phyloP scores from a whole-genome alignment of 1,140 invertebrate species.

The Solen grandis region DNA sequence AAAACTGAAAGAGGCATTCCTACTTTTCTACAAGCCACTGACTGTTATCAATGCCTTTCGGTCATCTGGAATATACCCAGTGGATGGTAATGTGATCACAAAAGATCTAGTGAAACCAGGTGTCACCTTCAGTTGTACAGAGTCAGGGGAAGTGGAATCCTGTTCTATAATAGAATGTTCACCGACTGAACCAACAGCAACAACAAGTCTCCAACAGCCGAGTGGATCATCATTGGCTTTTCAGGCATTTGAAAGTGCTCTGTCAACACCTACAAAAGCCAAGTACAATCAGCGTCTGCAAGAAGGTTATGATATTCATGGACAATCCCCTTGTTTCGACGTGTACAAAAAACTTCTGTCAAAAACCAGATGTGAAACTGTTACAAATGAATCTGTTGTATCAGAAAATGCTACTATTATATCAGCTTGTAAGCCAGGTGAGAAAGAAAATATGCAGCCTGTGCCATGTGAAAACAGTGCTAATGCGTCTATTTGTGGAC shows the following conservation, averaged over 20 bases:
- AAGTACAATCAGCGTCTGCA: slow-evolving; percentile 15
- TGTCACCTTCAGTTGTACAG: slow-evolving; percentile 5
- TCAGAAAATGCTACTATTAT: too few species aligned
- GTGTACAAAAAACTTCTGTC: not conserved
- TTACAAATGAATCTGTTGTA: too few species aligned
- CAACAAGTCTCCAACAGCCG: not conserved
- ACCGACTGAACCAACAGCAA: not conserved
- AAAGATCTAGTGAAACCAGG: slow-evolving; percentile 28
- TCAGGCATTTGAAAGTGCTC: slow-evolving; percentile 7
- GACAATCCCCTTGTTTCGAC: not conserved
- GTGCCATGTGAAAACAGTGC: too few species aligned
- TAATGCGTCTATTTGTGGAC: too few species aligned
- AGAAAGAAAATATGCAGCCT: too few species aligned
- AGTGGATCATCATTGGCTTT: not conserved
- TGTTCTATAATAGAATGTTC: not conserved
- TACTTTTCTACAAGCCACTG: slow-evolving; percentile 54
- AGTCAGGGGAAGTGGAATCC: not conserved
- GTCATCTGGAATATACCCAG: slow-evolving; percentile 45
- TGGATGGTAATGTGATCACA: slow-evolving; percentile 27
- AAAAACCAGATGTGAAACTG: too few species aligned
- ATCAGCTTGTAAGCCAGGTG: too few species aligned
- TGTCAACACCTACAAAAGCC: slow-evolving; percentile 16
- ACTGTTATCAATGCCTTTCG: slow-evolving; percentile 55
- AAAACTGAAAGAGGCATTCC: slow-evolving; percentile 55
- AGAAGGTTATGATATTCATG: slow-evolving; percentile 9